These are phyloP conservation scores for Bombus polaris DNA, from an alignment of 1,140 invertebrate genomes.

Conservation along the genomic window DNA sequence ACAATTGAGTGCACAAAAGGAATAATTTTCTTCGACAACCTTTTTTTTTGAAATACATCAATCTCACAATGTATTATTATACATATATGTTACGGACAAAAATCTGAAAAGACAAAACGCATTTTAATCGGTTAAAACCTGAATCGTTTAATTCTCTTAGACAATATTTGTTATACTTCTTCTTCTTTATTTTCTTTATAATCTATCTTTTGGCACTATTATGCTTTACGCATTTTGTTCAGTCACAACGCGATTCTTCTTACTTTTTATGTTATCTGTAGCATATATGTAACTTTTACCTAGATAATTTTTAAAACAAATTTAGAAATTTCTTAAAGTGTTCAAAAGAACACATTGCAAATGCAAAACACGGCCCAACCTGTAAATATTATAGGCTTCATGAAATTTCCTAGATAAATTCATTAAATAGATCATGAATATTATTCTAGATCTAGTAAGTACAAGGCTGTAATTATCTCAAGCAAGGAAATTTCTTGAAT, in stretches of 20 bases:
- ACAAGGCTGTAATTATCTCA: background rate
- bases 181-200: background rate
- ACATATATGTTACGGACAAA: background rate
- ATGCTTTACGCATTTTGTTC: no score
- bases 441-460: background rate
- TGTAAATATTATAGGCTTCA: slow-evolving; percentile 14
- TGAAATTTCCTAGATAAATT: slow-evolving; percentile 19
- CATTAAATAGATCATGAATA: background rate
- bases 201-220: background rate
- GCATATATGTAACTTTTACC: background rate
- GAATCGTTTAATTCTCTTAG: no score
- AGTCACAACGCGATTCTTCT: background rate
- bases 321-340: background rate
- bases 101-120: no score
- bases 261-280: background rate
- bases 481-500: background rate
- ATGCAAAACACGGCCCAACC: background rate
- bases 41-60: background rate
- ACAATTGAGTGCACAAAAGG: background rate
- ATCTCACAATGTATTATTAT: background rate
- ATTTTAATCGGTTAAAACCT: no score
- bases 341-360: background rate
- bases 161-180: background rate
- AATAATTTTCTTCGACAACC: background rate
- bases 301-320: background rate